A percentile compares a stretch with the other conserved stretches of the same genome.
These are phyloP conservation scores for Lacerta bilineata DNA, from an alignment of 2,797 vertebrate species.

Conservation along the genomic window DNA sequence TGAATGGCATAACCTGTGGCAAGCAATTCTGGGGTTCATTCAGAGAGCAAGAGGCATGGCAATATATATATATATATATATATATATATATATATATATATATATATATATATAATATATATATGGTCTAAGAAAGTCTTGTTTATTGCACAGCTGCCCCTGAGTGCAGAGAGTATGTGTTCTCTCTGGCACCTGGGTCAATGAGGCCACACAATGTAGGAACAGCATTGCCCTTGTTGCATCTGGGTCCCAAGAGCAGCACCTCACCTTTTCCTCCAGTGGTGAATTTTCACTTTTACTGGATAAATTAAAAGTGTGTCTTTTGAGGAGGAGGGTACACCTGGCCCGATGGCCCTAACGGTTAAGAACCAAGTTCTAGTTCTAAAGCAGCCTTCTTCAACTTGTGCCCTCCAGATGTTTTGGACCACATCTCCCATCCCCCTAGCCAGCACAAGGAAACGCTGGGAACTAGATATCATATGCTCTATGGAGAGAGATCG, in stretches of 20 bases:
- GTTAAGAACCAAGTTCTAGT: neutral
- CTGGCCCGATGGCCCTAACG: neutral
- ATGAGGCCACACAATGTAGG: neutral
- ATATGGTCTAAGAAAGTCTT: too few species aligned
- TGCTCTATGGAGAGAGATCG: neutral
- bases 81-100: too few species aligned
- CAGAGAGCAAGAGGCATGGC: neutral
- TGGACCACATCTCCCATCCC: too few species aligned
- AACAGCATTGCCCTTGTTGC: neutral
- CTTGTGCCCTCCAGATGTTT: too few species aligned
- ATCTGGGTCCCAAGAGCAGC: neutral
- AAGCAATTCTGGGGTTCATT: neutral
- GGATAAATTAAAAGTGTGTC: neutral
- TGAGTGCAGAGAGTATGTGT: neutral
- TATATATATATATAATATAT: too few species aligned
- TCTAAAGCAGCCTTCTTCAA: too few species aligned
- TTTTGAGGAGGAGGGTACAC: neutral
- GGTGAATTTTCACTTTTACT: neutral
- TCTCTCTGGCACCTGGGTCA: neutral
- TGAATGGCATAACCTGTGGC: neutral
- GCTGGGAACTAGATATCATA: neutral
- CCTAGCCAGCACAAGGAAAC: neutral
- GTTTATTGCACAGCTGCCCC: neutral
- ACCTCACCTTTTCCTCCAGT: neutral
- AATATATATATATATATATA: too few species aligned